Evolutionary conservation across 2,113 vertebrate genomes (phyloP), one percentile per base, ranked within the genome.

Genomic region (Phainopepla nitens): DNA sequence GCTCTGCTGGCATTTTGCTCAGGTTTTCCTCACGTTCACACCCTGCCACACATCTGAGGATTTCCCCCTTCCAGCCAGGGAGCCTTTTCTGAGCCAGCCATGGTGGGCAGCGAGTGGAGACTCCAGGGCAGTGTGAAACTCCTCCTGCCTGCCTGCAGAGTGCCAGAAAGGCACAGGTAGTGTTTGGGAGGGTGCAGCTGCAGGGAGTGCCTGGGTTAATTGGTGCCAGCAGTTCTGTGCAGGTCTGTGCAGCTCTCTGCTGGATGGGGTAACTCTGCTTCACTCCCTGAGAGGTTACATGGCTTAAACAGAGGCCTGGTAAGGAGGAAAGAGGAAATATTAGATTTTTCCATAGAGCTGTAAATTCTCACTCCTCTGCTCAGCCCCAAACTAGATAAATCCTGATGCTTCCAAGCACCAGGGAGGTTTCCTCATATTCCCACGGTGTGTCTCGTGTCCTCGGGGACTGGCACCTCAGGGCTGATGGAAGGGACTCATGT

Each of bases 191-290:
- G 93, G 71, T 44, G 96, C 49, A 88, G 87, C 35, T 57, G 9
- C 64, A 88, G 90, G 93, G 96, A 94, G 93, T 90, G 95, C 56
- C 93, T 0, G 0, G 16, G n/a, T 10, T 19, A 2, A 73, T 3
- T 15, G 8, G 15, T 73, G 75, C 66, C 85, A 88, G 60, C 42
- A 15, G 62, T 10, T 49, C 84, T 22, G 27, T 14, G 53, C 93
- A 96, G 79, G 94, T 73, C 64, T 91, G 92, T 70, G 85, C 95
- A 96, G 24, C 56, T 80, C 89, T 54, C 50, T 39, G 3, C 31
- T 25, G 15, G 57, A 36, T 84, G 88, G 41, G 70, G 41, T 1
- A 66, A 90, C 51, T 29, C 84, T 41, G 16, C 57, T 47, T 9
- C 73, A 15, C 44, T 41, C 49, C 25, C 24, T 9, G n/a, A 20